Evolutionary conservation across 2,888 invertebrate species (phyloP).

Genomic region (Latrodectus elegans): DNA sequence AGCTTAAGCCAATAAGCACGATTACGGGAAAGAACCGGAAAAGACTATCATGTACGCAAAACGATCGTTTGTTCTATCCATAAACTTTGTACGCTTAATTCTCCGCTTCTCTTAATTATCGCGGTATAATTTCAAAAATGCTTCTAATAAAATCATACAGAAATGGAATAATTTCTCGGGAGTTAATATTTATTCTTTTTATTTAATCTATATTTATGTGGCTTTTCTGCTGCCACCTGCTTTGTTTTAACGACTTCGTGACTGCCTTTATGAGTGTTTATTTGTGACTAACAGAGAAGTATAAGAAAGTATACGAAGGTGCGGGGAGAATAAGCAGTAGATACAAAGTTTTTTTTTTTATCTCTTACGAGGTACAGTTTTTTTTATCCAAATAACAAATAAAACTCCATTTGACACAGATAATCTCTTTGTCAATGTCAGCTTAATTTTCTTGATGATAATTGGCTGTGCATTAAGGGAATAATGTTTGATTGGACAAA

Average conservation of each 20-base stretch:
- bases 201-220: neutral
- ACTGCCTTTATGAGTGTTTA: slow-evolving; percentile 1
- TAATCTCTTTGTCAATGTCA: no score
- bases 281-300: neutral
- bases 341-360: no score
- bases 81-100: neutral
- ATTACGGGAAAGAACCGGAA: neutral
- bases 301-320: neutral
- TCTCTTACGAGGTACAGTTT: no score
- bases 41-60: neutral
- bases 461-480: no score
- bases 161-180: neutral
- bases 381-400: no score
- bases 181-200: neutral
- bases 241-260: neutral
- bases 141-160: neutral
- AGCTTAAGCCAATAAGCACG: neutral
- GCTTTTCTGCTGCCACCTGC: neutral
- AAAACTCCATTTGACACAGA: no score
- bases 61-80: neutral
- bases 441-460: no score
- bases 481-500: no score
- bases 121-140: neutral
- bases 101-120: neutral
- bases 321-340: no score